phyloP scores from a whole-genome alignment of 2,797 vertebrate species.

The Ptychadena robeensis region DNA sequence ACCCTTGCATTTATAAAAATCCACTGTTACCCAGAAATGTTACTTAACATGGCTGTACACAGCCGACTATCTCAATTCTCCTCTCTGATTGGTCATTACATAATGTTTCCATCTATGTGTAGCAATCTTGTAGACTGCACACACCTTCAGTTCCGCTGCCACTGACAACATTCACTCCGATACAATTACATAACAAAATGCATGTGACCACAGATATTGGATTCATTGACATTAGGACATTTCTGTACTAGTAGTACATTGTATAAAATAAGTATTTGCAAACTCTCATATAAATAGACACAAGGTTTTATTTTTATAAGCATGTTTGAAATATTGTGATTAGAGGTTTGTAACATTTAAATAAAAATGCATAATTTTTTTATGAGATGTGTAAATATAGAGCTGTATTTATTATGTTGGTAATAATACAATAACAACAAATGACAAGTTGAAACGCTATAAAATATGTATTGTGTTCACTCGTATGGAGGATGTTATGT shows the following conservation, averaged over 20 bases:
- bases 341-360: slow-evolving; percentile 78
- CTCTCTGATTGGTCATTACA: neutral
- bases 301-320: slow-evolving; percentile 81
- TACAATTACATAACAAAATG: neutral
- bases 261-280: slow-evolving; percentile 42
- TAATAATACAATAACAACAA: slow-evolving; percentile 72
- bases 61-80: neutral
- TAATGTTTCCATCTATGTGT: neutral
- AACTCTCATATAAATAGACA: slow-evolving; percentile 56
- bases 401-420: slow-evolving; percentile 84
- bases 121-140: neutral
- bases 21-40: neutral
- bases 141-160: neutral
- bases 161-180: neutral
- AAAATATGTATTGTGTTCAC: slow-evolving; percentile 69
- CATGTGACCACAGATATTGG: neutral
- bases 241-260: slow-evolving; percentile 14
- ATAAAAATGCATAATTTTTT: slow-evolving; percentile 78
- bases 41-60: neutral
- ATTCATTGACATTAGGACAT: neutral
- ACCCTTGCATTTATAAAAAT: neutral
- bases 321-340: slow-evolving; percentile 78
- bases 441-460: slow-evolving; percentile 73
- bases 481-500: slow-evolving; percentile 72
- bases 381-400: slow-evolving; percentile 83